Base-by-base conservation (phyloP, 1,140 invertebrate species). In the Ptiloglossa arizonensis region DNA sequence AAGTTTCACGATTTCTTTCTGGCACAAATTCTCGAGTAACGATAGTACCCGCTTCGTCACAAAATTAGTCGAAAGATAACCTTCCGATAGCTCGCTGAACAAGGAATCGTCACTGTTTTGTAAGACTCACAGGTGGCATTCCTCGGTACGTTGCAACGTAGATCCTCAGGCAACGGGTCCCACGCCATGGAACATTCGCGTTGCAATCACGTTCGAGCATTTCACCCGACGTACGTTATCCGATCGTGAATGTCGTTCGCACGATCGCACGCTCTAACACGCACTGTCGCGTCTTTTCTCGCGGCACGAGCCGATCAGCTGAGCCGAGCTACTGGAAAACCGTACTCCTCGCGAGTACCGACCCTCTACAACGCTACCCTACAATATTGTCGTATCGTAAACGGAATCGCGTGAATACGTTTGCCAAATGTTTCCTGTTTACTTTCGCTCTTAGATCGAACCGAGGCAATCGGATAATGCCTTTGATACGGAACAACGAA, bases 141-240 rank as follows among this genome's bases (percentile, higher is more conserved):
- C 59, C 66, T 59, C 11, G 38, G 15, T 60, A 17, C 35, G 46
- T 69, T 15, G 76, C 54, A 64, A 41, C 50, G 64, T 54, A 79
- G 59, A 77, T 75, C 44, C 48, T 83, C 63, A 29, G 38, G 29
- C 60, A 52, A 74, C 67, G 64, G 76, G 80, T 73, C 74, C 75
- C 59, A 63, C 52, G 66, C 74, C 82, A 84, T 82, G 50, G 41
- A 73, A 79, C 72, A 48, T 79, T 82, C 80, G 57, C 32, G 72
- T 73, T 57, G 66, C 57, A 48, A 77, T 81, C 67, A 81, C 73
- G 64, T 59, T 56, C 46, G 59, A 62, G 62, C 67, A 82, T 79
- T 86, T 81, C 71, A 84, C 52, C 50, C 56, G 60, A 35, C 35
- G 59, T 56, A 60, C 68, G 32, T 83, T 83, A 59, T 48, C 38